Percentiles rank a stretch among this genome's conserved stretches.
Evolutionary conservation across 1,140 invertebrate genomes (phyloP).

Genomic region (Nephotettix cincticeps): DNA sequence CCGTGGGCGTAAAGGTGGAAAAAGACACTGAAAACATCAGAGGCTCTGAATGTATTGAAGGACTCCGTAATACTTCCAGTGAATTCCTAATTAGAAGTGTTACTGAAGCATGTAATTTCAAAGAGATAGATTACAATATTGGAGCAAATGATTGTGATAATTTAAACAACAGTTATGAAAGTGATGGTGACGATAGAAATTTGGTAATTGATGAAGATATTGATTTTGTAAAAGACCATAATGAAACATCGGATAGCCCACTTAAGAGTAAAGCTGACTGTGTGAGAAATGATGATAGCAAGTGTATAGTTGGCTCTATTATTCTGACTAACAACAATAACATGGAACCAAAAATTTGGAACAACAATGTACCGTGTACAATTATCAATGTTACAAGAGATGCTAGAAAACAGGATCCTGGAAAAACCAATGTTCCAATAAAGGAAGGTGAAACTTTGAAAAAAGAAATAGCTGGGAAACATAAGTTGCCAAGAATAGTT

Average conservation of each 20-base stretch:
- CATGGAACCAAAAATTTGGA: too few species aligned
- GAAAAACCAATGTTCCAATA: too few species aligned
- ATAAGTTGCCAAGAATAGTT: too few species aligned
- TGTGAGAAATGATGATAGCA: too few species aligned
- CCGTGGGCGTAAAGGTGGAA: neutral
- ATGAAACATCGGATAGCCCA: neutral
- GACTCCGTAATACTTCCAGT: neutral
- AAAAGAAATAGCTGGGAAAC: too few species aligned
- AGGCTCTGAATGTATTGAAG: neutral
- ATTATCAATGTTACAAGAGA: too few species aligned
- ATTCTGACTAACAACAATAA: too few species aligned
- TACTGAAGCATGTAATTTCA: neutral
- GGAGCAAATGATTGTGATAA: neutral
- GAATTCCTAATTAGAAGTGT: neutral
- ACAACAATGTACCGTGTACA: too few species aligned
- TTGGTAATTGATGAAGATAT: constrained; percentile 5
- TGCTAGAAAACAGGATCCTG: too few species aligned
- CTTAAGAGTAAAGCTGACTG: too few species aligned
- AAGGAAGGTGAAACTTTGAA: too few species aligned
- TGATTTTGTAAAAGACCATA: neutral
- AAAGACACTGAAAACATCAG: neutral
- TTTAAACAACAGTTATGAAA: neutral
- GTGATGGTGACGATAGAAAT: neutral
- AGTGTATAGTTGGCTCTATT: too few species aligned
- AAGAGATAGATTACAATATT: neutral